These are phyloP conservation scores for Pseudopleuronectes americanus DNA, from an alignment of 2,797 vertebrate genomes.

Conservation along the genomic window DNA sequence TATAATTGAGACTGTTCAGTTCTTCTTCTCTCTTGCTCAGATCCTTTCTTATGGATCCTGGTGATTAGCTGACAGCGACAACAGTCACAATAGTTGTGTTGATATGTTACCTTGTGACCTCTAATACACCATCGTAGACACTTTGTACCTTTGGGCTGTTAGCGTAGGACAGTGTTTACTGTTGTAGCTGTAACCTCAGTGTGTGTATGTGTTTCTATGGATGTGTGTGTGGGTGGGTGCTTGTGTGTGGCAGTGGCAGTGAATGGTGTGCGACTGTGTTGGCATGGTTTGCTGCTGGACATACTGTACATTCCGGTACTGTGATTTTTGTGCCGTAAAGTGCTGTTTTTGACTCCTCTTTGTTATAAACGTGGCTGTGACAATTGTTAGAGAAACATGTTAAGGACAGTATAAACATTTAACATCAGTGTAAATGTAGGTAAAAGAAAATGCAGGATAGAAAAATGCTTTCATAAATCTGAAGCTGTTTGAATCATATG, in stretches of 20 bases:
- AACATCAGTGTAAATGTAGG: constrained; percentile 52
- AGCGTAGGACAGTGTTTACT: constrained; percentile 68
- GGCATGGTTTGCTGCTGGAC: constrained; percentile 71
- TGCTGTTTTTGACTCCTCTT: constrained; percentile 79
- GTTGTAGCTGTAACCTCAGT: constrained; percentile 69
- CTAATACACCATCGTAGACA: constrained; percentile 58
- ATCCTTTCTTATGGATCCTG: constrained; percentile 38
- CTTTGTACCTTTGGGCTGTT: constrained; percentile 70
- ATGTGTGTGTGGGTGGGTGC: constrained; percentile 3
- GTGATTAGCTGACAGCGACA: constrained; percentile 54
- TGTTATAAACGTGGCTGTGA: constrained; percentile 74
- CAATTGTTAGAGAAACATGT: constrained; percentile 63
- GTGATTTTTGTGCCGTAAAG: constrained; percentile 81
- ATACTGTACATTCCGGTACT: constrained; percentile 80
- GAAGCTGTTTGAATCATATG: constrained; percentile 59
- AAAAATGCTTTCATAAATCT: constrained; percentile 47
- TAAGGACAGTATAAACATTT: constrained; percentile 48
- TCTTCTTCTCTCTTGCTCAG: constrained; percentile 19
- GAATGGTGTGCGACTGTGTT: constrained; percentile 45
- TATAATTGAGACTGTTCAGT: constrained; percentile 13
- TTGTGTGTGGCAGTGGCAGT: constrained; percentile 8
- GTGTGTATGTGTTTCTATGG: constrained; percentile 51
- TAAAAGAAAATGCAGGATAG: constrained; percentile 51
- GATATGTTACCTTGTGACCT: constrained; percentile 70
- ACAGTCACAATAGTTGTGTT: constrained; percentile 62